Conservation (phyloP, 1,140 invertebrate species). For the Tribolium castaneum region DNA sequence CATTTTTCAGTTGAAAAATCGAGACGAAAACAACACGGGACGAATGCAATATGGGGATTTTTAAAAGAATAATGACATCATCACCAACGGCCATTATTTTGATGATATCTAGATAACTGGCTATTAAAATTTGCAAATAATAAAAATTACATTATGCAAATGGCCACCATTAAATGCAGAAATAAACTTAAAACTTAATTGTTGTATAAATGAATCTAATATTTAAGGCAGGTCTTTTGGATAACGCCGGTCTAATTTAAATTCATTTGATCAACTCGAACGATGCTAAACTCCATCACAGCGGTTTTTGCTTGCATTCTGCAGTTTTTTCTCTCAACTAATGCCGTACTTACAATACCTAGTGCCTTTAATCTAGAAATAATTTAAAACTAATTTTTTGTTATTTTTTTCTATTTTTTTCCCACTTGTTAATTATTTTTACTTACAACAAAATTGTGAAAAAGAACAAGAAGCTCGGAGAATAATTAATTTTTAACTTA, state of each 20-base stretch:
- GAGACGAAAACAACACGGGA: background rate
- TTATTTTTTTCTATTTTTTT: no score
- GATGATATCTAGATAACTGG: background rate
- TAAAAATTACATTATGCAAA: background rate
- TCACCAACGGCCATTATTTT: background rate
- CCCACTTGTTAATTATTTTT: no score
- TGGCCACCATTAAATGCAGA: background rate
- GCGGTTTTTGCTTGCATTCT: no score
- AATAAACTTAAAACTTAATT: background rate
- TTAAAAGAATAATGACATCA: background rate
- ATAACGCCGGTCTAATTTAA: background rate
- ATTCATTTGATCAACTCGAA: background rate
- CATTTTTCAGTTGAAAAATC: slow-evolving; percentile 5
- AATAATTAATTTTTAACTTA: no score
- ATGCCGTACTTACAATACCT: no score
- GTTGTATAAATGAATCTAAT: background rate
- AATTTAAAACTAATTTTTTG: no score
- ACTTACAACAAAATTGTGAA: no score
- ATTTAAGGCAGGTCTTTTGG: background rate
- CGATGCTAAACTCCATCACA: no score
- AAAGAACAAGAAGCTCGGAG: no score
- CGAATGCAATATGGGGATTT: background rate
- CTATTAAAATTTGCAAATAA: background rate
- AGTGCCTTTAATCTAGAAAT: no score
- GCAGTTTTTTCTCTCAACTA: no score